Conservation (phyloP, 2,113 vertebrate genomes). For the Microcebus ravelobensis region DNA sequence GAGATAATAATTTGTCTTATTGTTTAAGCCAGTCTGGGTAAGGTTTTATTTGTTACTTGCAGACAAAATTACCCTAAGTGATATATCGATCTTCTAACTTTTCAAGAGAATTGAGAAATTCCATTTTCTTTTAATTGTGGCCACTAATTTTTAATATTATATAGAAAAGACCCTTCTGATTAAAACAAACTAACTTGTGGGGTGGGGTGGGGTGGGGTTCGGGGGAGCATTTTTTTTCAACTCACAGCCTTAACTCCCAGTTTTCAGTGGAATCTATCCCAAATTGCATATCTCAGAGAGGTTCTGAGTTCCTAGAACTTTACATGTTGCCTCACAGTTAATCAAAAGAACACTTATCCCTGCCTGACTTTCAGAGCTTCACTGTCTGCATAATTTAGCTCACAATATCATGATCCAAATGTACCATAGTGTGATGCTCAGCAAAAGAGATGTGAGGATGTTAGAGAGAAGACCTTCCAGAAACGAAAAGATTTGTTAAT, state of each 20-base stretch:
- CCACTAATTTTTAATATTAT: not conserved
- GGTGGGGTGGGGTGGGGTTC: too few relatives aligned
- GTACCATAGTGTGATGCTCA: not conserved
- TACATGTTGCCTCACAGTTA: not conserved
- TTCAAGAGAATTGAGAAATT: not conserved
- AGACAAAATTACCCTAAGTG: not conserved
- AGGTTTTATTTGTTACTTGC: not conserved
- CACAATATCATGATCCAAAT: constrained; percentile 29
- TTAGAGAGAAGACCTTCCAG: constrained; percentile 22
- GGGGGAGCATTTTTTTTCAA: not conserved
- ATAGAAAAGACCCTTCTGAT: not conserved
- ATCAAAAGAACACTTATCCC: not conserved
- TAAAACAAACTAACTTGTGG: not conserved
- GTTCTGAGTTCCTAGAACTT: not conserved
- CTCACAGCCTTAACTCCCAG: not conserved
- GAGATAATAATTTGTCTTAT: not conserved
- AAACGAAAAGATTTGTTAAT: constrained; percentile 55
- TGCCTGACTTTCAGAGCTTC: not conserved
- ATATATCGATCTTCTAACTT: not conserved
- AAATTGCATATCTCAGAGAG: not conserved
- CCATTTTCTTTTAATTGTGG: not conserved
- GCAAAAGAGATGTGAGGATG: not conserved
- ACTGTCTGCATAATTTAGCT: not conserved
- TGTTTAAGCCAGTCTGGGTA: not conserved
- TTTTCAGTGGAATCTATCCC: not conserved